Evolutionary conservation across 2,888 invertebrate genomes (phyloP), one percentile per base, ranked within the genome.

Genomic region (Chrysodeixis includens): DNA sequence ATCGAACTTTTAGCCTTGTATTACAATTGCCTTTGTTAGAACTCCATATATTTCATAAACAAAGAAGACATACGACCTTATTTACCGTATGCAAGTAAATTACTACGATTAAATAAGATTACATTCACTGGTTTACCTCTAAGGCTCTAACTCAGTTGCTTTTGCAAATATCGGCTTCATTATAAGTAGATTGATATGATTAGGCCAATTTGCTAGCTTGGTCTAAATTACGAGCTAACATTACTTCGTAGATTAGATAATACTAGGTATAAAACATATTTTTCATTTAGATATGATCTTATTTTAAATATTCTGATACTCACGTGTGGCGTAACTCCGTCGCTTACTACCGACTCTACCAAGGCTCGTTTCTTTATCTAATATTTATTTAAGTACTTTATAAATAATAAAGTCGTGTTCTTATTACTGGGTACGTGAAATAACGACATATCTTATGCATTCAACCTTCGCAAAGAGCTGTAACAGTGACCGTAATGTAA

Each of bases 211-310:
- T 74, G 52, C 64, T 49, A 52, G 62, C 69, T 54, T 40, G 58
- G 58, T 32, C 70, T 58, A 66, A 69, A 77, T 77, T 76, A 52
- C 65, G 44, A 73, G 40, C 58, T 53, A 56, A 26, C 49, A 51
- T 72, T 30, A 55, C 66, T 67, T 66, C 62, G 62, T 46, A 55
- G 58, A 72, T 74, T 70, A 60, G 74, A 66, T 79, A 78, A 72
- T 65, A 68, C 56, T 40, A 71, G 51, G 30, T 46, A 62, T 30
- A 49, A 66, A 72, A 54, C 58, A 56, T 58, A 76, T 76, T 69
- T 77, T 74, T 59, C 71, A 76, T 74, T 79, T 61, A 63, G 66
- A 80, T 76, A 76, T 57, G 71, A 71, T 76, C 80, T 68, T 54
- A 59, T 67, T 76, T 53, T 58, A 61, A 69, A 55, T 56, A 54